A percentile compares a stretch with the other conserved stretches of the same genome.
Evolutionary conservation across 2,113 vertebrate species (phyloP).

Genomic region (Mionectes macconnelli): DNA sequence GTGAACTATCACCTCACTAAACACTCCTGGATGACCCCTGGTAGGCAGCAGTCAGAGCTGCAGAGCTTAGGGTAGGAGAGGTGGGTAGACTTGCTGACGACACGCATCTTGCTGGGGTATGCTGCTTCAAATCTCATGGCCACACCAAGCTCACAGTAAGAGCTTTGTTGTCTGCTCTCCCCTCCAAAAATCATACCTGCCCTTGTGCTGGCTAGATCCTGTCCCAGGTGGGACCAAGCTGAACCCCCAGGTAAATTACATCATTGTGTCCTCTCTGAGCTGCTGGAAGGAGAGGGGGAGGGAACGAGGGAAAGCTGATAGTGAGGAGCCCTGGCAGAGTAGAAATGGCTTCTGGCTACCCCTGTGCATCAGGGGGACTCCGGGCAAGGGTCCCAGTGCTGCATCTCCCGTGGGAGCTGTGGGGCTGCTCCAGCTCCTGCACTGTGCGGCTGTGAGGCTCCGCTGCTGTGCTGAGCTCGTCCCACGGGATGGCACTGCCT

Average conservation of each 20-base stretch:
- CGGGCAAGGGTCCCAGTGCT: neutral
- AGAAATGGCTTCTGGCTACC: neutral
- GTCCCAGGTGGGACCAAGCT: rapidly evolving
- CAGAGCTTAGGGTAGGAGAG: neutral
- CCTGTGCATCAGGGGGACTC: neutral
- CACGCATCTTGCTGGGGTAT: neutral
- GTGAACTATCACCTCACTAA: neutral
- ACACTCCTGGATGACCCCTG: neutral
- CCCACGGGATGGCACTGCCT: conserved; percentile 71
- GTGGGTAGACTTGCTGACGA: neutral
- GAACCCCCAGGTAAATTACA: neutral
- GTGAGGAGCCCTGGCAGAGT: neutral
- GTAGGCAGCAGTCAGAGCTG: neutral
- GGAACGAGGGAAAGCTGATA: neutral
- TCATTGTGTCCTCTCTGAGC: neutral
- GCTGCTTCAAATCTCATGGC: neutral
- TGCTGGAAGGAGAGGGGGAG: neutral
- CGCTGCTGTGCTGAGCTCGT: neutral
- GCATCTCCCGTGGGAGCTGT: neutral
- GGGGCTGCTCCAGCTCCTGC: neutral
- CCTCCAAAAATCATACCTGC: neutral
- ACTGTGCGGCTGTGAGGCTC: neutral
- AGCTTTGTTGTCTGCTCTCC: neutral
- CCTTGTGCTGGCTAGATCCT: neutral
- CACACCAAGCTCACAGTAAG: neutral